Conservation (phyloP, 2,113 vertebrate genomes). For the Nymphicus hollandicus region DNA sequence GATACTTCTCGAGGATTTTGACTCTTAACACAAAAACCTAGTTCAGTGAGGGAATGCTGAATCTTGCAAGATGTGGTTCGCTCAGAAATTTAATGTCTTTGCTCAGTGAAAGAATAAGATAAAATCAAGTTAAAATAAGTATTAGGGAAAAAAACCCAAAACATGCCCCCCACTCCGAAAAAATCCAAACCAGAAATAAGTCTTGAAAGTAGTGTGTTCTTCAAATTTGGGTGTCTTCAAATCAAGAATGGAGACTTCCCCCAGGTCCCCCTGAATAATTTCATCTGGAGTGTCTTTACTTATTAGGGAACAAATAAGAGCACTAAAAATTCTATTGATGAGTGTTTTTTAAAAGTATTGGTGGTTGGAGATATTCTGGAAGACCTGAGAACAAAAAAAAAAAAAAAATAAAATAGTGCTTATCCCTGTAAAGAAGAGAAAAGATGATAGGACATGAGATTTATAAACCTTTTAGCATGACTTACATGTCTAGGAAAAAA, state of each 20-base stretch:
- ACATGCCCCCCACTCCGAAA: background rate
- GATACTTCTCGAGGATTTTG: background rate
- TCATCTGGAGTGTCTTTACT: background rate
- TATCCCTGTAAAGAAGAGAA: background rate
- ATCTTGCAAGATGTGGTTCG: background rate
- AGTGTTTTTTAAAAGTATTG: background rate
- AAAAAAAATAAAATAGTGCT: background rate
- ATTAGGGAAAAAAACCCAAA: background rate
- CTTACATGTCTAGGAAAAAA: background rate
- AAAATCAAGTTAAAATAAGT: background rate
- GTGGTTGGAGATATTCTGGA: background rate
- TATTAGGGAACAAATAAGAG: background rate
- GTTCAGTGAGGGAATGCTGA: background rate
- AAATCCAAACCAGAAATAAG: background rate
- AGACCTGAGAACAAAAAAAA: background rate
- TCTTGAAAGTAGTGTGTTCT: background rate
- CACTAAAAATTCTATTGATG: background rate
- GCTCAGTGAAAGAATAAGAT: background rate
- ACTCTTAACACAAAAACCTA: background rate
- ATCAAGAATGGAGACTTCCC: background rate
- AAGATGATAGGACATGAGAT: background rate
- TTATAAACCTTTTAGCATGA: background rate
- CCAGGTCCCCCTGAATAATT: background rate
- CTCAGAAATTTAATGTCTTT: background rate
- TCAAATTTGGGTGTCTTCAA: background rate